Conservation (phyloP, 2,113 vertebrate genomes). For the Halcyon malimbica region DNA sequence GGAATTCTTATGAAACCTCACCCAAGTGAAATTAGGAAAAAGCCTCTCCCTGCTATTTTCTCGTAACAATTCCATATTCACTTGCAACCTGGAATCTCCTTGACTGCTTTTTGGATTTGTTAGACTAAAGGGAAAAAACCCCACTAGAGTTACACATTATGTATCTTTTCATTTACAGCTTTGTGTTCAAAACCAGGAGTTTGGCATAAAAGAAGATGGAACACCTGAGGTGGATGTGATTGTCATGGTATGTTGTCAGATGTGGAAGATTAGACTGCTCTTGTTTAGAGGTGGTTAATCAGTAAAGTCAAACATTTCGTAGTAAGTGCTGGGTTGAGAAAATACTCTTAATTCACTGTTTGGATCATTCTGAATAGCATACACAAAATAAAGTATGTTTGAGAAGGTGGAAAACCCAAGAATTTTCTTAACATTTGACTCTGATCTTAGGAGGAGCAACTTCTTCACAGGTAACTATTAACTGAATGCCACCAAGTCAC, state of each 20-base stretch:
- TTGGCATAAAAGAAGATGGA: slow-evolving; percentile 68
- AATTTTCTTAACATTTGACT: neutral
- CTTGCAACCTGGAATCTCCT: neutral
- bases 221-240: slow-evolving; percentile 62
- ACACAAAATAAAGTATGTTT: neutral
- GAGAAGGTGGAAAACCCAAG: neutral
- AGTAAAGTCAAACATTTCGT: neutral
- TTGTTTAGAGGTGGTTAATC: neutral
- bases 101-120: neutral
- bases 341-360: neutral
- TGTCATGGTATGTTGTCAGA: slow-evolving; percentile 67
- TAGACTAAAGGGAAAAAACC: neutral
- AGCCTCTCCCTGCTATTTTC: neutral
- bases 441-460: neutral
- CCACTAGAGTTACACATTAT: neutral
- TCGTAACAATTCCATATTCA: neutral
- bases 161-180: slow-evolving; percentile 67
- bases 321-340: neutral
- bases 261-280: neutral
- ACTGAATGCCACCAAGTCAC: neutral
- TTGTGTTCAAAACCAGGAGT: slow-evolving; percentile 63
- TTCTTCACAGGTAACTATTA: neutral
- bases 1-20: neutral
- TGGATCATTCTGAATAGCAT: neutral
- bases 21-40: neutral